Conservation (phyloP, 2,797 vertebrate species). For the Chelon auratus region DNA sequence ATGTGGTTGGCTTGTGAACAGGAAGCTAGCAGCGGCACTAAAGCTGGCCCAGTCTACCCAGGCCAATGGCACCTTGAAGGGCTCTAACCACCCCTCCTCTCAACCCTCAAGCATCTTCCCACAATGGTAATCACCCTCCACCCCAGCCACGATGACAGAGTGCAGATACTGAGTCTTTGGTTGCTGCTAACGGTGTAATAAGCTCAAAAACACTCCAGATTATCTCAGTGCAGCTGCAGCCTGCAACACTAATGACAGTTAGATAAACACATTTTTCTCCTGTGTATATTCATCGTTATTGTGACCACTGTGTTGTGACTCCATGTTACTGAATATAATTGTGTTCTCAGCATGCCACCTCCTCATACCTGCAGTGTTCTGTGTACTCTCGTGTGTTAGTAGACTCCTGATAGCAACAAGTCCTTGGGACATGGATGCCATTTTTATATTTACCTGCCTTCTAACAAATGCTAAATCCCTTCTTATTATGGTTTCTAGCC, state of each 20-base stretch:
- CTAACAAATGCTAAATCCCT: constrained; percentile 14
- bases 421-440: constrained; percentile 30
- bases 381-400: constrained; percentile 49
- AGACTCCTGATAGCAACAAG: constrained; percentile 47
- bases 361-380: constrained; percentile 64
- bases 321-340: constrained; percentile 56
- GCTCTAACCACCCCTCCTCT: constrained; percentile 90
- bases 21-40: constrained; percentile 97
- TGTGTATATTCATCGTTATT: constrained; percentile 64
- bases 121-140: constrained; percentile 91
- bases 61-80: constrained; percentile 96
- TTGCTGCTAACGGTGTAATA: constrained; percentile 46
- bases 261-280: constrained; percentile 35
- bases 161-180: constrained; percentile 37
- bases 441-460: constrained; percentile 20
- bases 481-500: no score
- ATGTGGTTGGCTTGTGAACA: constrained; percentile 88
- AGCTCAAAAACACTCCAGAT: constrained; percentile 3
- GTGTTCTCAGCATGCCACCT: constrained; percentile 75
- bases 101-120: constrained; percentile 92
- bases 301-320: constrained; percentile 56
- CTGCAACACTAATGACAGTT: constrained; percentile 21
- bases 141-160: constrained; percentile 47
- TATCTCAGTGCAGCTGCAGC: background rate
- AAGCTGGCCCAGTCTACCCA: constrained; percentile 97